Base-by-base conservation (phyloP, 2,888 invertebrate species). In the Rotaria macrura region DNA sequence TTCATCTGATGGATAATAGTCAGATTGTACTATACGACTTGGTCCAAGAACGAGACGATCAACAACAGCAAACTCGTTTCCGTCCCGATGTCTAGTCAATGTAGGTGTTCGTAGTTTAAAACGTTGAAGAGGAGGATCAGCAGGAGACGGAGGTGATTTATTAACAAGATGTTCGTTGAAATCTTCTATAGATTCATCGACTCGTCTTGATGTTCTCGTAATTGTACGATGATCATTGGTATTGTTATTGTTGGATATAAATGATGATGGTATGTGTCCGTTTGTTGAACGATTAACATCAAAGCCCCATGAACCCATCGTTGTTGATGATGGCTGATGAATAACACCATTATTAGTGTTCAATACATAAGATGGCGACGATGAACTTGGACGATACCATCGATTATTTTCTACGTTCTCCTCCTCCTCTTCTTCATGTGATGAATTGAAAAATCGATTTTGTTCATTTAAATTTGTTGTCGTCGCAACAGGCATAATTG, bases 21-120 rank as follows among this genome's bases (percentile, higher is more conserved):
- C 43, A 10, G 40, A n/a, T 40, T 79, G 43, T 43, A 43, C 12
- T 43, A 43, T 20, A 43, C 79, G 79, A 43, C 25, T 43, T 40
- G 79, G 79, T 6, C 79, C 79, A 25, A 79, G n/a, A 43, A 79
- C 79, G 9, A 79, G 79, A 79, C 79, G 79, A 79, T 79, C 79
- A 43, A 79, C 79, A 40, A 43, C 79, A n/a, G 79, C 10, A 79
- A 79, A 79, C 1, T 79, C 79, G 79, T 43, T 79, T n/a, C 43
- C 79, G 40, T 79, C 43, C 25, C 79, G 40, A 43, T 79, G 40
- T 43, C 43, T 43, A 25, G 40, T 79, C 4, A 79, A 43, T 79
- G 79, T 79, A 4, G 79, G 79, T 79, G 79, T 79, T 12, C 43
- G 79, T 43, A 79, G n/a, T 79, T 43, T 79, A 43, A 79, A 79